Base-by-base conservation (phyloP, 2,113 vertebrate species). In the Pseudopipra pipra region DNA sequence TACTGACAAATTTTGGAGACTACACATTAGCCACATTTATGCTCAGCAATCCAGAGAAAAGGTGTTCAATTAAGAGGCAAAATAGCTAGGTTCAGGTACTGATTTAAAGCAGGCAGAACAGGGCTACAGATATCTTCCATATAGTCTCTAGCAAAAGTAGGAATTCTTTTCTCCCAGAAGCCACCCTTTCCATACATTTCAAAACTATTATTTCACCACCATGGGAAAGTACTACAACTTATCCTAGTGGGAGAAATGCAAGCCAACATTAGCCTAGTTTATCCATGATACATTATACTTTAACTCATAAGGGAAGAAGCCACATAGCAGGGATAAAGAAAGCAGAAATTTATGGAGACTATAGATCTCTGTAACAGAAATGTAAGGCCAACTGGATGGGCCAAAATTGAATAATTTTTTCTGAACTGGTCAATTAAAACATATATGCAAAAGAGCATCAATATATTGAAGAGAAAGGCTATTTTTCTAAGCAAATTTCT, bases 401-500 rank as follows among this genome's bases (percentile, higher is more conserved):
- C 14, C 4, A 3, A 90, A 94, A 87, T 17, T 28, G 7, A 91
- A 74, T 56, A 88, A 80, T 49, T 89, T 77, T 71, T 93, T 55
- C 65, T 67, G 56, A 90, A 67, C 35, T 37, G 72, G n/a, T 96
- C 95, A 94, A 61, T 94, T 90, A 94, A 91, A 89, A 78, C 3
- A 72, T 65, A 78, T 76, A 93, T 89, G 85, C 83, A 96, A 96
- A 96, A 92, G 14, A 74, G 12, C 41, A 90, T 63, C 77, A 93
- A 93, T 92, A 94, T 72, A 85, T 81, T n/a, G 88, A 90, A 84
- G 4, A 75, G 39, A 70, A 96, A 63, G 25, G 56, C 52, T 92
- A 86, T 94, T 94, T 75, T 92, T 95, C 89, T 72, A 81, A 63
- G 49, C 6, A 94, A 93, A 84, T 92, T 91, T 96, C 85, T 92